A percentile compares a stretch with the other conserved stretches of the same genome.
Evolutionary conservation across 2,797 vertebrate genomes (phyloP).

Genomic region (Coendou prehensilis): DNA sequence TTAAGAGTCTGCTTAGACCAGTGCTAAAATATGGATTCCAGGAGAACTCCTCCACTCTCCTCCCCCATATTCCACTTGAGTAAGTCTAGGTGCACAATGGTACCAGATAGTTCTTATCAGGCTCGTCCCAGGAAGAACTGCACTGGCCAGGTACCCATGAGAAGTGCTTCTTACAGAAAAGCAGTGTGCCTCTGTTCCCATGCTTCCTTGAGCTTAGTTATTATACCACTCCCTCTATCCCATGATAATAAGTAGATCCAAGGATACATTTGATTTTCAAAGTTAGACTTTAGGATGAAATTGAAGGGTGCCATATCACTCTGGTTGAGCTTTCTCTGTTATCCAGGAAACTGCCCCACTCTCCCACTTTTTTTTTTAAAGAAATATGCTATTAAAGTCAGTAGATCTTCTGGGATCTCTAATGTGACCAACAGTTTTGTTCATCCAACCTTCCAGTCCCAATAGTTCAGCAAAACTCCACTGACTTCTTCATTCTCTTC

Average conservation of each 20-base stretch:
- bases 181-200: background rate
- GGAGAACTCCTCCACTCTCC: background rate
- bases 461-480: background rate
- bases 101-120: background rate
- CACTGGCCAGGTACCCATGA: background rate
- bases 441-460: background rate
- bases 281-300: constrained; percentile 18
- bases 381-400: background rate
- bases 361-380: background rate
- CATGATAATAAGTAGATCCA: background rate
- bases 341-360: background rate
- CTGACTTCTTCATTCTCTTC: background rate
- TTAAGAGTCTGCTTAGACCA: background rate
- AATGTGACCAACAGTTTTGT: background rate
- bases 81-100: background rate
- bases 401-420: background rate
- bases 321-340: background rate
- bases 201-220: background rate
- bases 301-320: background rate
- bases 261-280: background rate
- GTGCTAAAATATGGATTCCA: constrained; percentile 9
- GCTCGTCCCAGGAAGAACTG: background rate
- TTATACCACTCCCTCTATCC: background rate
- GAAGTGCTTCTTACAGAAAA: background rate
- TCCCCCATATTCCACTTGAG: background rate